Percentiles rank a stretch among this genome's conserved stretches.
These are phyloP conservation scores for Anastrepha obliqua DNA, from an alignment of 1,140 invertebrate genomes.

Conservation along the genomic window DNA sequence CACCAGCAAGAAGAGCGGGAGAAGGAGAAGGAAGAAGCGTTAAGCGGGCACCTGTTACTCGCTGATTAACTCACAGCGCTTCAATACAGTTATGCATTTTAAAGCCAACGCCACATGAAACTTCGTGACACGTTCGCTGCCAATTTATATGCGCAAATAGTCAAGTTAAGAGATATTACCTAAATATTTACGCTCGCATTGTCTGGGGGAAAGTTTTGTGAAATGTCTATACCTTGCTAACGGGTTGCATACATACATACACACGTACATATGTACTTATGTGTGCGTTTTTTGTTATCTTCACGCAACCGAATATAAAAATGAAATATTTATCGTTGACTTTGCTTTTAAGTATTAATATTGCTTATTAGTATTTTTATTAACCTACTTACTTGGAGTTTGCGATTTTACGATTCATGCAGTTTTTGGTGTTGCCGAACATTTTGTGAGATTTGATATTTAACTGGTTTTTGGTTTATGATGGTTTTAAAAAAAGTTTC, in stretches of 20 bases:
- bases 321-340: constrained; percentile 6
- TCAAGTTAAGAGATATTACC: constrained; percentile 45
- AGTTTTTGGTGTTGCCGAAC: constrained; percentile 24
- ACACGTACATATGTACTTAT: neutral
- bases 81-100: constrained; percentile 32
- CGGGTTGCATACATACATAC: neutral
- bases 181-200: constrained; percentile 45
- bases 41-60: constrained; percentile 11
- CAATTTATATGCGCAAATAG: constrained; percentile 51
- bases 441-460: neutral
- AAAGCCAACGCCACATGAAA: neutral
- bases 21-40: neutral
- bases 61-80: constrained; percentile 24
- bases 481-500: neutral
- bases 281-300: neutral
- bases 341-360: neutral
- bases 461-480: constrained; percentile 4
- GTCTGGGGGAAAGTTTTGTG: constrained; percentile 37
- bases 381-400: constrained; percentile 37
- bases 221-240: constrained; percentile 15
- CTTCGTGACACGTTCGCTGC: constrained; percentile 16
- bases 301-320: neutral
- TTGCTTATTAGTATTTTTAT: constrained; percentile 14
- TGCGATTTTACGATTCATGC: neutral
- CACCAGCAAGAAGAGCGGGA: neutral